Percentiles rank a stretch among this genome's conserved stretches.
These are phyloP conservation scores for Zosterops pallidus DNA, from an alignment of 2,113 vertebrate genomes.

Conservation along the genomic window DNA sequence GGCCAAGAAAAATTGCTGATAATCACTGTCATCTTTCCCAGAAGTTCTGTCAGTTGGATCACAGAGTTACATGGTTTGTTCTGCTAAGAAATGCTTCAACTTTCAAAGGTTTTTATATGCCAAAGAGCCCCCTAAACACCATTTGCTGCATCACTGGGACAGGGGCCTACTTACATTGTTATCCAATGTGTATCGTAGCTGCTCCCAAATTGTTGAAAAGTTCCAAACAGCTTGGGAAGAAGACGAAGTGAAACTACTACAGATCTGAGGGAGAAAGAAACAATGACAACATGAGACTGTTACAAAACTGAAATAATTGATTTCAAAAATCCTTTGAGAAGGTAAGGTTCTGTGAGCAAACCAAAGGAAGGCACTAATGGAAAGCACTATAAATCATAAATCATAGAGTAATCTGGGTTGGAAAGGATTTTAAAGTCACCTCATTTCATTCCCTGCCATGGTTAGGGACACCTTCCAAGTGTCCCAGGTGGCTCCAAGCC, in stretches of 20 bases:
- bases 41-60: not conserved
- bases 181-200: slow-evolving; percentile 99
- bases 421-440: not conserved
- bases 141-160: not conserved
- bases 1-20: not conserved
- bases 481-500: accelerated
- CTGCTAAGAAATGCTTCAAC: not conserved
- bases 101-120: not conserved
- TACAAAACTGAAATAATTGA: not conserved
- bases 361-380: not conserved
- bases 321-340: not conserved
- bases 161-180: slow-evolving; percentile 87
- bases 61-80: not conserved
- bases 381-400: not conserved
- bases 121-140: not conserved
- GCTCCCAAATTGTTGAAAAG: slow-evolving; percentile 98
- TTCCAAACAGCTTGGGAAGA: slow-evolving; percentile 96
- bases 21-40: not conserved
- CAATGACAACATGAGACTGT: not conserved
- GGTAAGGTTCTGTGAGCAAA: not conserved
- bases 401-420: not conserved
- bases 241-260: slow-evolving; percentile 96
- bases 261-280: slow-evolving; percentile 78
- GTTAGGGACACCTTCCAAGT: too few relatives aligned
- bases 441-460: not conserved